Evolutionary conservation across 2,113 vertebrate genomes (phyloP).

Genomic region (Sturnus vulgaris): DNA sequence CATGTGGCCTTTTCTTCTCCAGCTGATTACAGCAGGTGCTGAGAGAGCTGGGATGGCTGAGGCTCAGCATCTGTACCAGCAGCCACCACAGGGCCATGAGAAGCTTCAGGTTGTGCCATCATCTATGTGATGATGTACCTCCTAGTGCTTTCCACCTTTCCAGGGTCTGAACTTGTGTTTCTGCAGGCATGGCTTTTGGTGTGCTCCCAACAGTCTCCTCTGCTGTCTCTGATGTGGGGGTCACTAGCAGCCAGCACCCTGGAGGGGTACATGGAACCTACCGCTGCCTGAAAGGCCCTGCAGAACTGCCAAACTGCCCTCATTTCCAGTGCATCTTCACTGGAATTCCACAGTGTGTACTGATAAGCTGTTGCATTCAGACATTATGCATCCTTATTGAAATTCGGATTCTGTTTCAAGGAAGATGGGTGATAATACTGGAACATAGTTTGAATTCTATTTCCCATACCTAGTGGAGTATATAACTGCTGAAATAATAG

Average conservation of each 20-base stretch:
- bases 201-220: neutral
- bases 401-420: neutral
- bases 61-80: neutral
- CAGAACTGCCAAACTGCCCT: neutral
- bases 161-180: neutral
- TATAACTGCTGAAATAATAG: neutral
- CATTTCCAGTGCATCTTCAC: rapidly evolving
- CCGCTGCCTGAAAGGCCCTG: neutral
- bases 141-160: neutral
- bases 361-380: neutral
- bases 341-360: neutral
- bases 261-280: rapidly evolving
- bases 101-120: rapidly evolving
- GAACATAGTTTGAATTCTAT: neutral
- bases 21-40: neutral
- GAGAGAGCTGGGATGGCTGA: rapidly evolving
- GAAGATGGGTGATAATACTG: neutral
- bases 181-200: rapidly evolving
- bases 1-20: neutral
- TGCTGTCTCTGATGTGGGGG: neutral
- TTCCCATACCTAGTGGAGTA: neutral
- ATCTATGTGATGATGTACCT: rapidly evolving
- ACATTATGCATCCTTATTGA: neutral
- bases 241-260: neutral
- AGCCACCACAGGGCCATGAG: neutral